Percentiles rank a stretch among this genome's conserved stretches.
phyloP scores from a whole-genome alignment of 1,140 invertebrate genomes.

The Ctenoplectra terminalis region DNA sequence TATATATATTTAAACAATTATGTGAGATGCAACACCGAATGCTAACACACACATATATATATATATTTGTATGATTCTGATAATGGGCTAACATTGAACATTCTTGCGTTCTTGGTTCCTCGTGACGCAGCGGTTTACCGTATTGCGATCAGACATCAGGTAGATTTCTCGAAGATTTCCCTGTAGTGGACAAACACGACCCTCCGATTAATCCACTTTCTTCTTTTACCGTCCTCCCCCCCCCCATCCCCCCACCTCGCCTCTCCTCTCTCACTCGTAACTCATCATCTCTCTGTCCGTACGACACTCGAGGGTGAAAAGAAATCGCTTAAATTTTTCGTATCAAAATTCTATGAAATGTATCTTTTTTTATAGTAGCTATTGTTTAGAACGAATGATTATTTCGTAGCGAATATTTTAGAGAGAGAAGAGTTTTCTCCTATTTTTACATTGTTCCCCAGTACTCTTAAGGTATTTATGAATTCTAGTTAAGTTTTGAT shows the following conservation, averaged over 20 bases:
- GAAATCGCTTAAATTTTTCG: not conserved
- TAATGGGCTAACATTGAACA: conserved; percentile 64
- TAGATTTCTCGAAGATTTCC: conserved; percentile 63
- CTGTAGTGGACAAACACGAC: conserved; percentile 57
- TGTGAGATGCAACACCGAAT: conserved; percentile 69
- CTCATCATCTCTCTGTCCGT: no score
- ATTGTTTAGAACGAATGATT: no score
- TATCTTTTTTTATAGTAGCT: not conserved
- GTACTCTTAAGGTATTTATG: no score
- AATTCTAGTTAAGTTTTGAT: no score
- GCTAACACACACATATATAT: conserved; percentile 65
- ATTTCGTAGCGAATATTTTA: not conserved
- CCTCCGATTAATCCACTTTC: conserved; percentile 52
- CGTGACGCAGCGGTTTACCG: conserved; percentile 62
- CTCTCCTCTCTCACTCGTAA: no score
- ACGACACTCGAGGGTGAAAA: not conserved
- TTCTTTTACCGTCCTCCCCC: not conserved
- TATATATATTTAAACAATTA: conserved; percentile 1
- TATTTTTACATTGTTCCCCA: not conserved
- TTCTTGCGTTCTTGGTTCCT: conserved; percentile 66
- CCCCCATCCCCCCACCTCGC: no score
- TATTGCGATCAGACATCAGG: conserved; percentile 70
- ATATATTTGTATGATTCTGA: conserved; percentile 46
- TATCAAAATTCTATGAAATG: not conserved
- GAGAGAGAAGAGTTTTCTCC: not conserved